These are phyloP conservation scores for Cynoglossus semilaevis DNA, from an alignment of 2,113 vertebrate species.

Conservation along the genomic window DNA sequence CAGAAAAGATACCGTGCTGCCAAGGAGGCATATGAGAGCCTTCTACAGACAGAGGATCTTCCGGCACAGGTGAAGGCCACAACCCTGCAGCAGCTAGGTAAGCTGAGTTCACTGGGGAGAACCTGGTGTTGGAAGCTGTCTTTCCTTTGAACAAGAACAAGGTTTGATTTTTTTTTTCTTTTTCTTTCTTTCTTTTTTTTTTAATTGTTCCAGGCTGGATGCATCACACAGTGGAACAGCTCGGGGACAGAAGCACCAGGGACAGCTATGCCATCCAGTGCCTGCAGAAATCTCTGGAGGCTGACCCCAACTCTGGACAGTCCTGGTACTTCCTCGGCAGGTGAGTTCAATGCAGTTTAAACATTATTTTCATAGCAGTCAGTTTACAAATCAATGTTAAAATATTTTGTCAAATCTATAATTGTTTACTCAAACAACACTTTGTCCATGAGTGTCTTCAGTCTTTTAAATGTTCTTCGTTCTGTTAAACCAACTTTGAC, in stretches of 20 bases:
- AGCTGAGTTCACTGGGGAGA: not conserved
- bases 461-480: not conserved
- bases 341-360: constrained; percentile 32
- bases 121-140: not conserved
- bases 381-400: too few species aligned
- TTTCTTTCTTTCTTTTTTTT: too few species aligned
- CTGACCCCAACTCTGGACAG: constrained; percentile 98
- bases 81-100: constrained; percentile 97
- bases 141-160: not conserved
- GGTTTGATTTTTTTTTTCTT: not conserved
- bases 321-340: constrained; percentile 99
- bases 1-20: constrained; percentile 98
- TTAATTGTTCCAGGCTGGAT: constrained; percentile 93
- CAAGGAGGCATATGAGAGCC: constrained; percentile 98
- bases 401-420: too few species aligned
- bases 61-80: constrained; percentile 98
- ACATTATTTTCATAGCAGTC: too few species aligned
- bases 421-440: too few species aligned
- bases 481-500: constrained; percentile 9
- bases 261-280: constrained; percentile 99
- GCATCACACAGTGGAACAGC: constrained; percentile 98
- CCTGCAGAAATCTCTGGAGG: constrained; percentile 99
- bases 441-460: too few species aligned
- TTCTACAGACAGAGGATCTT: constrained; percentile 95
- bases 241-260: constrained; percentile 94